Evolutionary conservation across 1,140 invertebrate species (phyloP), one percentile per base, ranked within the genome.

Genomic region (Drosophila virilis): DNA sequence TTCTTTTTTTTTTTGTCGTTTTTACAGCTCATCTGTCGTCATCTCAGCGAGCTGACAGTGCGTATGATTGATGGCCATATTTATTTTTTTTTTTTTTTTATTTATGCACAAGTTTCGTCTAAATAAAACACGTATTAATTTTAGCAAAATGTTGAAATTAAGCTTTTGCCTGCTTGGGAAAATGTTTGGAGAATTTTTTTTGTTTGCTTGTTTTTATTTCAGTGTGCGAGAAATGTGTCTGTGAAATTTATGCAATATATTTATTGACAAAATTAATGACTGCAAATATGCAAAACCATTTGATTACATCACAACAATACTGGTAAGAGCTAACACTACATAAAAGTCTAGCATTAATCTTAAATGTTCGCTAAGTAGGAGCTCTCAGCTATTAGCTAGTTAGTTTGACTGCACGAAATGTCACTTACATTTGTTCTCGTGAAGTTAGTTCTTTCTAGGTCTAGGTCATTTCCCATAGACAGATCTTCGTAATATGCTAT

Each of bases 61-160:
- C 74, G 74, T 77, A 83, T 88, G 83, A 88, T 88, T 83, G 84
- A 88, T 88, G 74, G 66, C 50, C 65, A 22, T 58, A 40, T 33
- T 67, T 59, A 45, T n/a, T n/a, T n/a, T 45, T 22, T 40, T 12
- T 57, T 40, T 13, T 38, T 8, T n/a, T 38, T 10, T 52, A 10
- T 46, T 22, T 46, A 46, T 46, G 15, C 15, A 6, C 45, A 38
- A 32, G 28, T 33, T 59, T 67, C n/a, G 33, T 46, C 59, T 40
- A 35, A 60, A 50, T 12, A 40, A 77, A 74, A 46, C 42, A 60
- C 54, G 42, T 42, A 77, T 80, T 50, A 71, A 76, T 77, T 78
- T 76, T 58, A 38, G 51, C 40, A 72, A 28, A 33, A 32, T 38
- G 33, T 17, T n/a, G 51, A 67, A 77, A 68, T 73, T 77, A 28